Percentiles rank a stretch among this genome's conserved stretches.
These are phyloP conservation scores for Euclidia mi DNA, from an alignment of 2,888 invertebrate genomes.

Conservation along the genomic window DNA sequence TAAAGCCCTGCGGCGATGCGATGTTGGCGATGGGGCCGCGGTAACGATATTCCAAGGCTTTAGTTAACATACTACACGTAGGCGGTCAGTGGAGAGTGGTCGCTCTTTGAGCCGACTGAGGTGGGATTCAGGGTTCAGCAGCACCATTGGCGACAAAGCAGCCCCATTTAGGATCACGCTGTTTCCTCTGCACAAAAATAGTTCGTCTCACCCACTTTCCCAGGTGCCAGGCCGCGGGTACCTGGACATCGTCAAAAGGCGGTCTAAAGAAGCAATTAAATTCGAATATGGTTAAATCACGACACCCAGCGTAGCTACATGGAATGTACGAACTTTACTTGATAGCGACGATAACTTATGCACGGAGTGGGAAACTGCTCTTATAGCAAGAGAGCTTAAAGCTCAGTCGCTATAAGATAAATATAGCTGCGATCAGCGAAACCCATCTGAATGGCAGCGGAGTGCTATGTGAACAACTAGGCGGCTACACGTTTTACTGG, in stretches of 20 bases:
- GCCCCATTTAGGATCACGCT: slow-evolving; percentile 36
- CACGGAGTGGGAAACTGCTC: slow-evolving; percentile 34
- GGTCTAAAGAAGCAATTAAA: neutral
- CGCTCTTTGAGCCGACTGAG: neutral
- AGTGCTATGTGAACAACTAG: slow-evolving; percentile 24
- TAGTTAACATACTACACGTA: neutral
- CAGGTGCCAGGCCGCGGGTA: neutral
- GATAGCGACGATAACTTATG: slow-evolving; percentile 21
- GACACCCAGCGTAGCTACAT: slow-evolving; percentile 1
- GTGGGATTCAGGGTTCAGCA: neutral
- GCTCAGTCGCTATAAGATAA: slow-evolving; percentile 20
- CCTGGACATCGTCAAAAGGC: slow-evolving; percentile 6
- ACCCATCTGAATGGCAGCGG: slow-evolving; percentile 24
- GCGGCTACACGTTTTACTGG: slow-evolving; percentile 34
- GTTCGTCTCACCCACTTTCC: neutral
- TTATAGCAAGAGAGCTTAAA: slow-evolving; percentile 31
- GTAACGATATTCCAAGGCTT: neutral
- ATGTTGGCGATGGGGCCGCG: neutral
- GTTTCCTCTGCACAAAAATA: slow-evolving; percentile 21
- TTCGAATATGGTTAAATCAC: no score
- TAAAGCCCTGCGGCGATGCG: slow-evolving; percentile 6
- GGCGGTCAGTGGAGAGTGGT: neutral
- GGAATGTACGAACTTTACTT: neutral
- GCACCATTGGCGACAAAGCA: slow-evolving; percentile 16
- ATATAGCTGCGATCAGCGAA: slow-evolving; percentile 26